phyloP scores from a whole-genome alignment of 2,888 invertebrate species.

The Periphyllus acericola region DNA sequence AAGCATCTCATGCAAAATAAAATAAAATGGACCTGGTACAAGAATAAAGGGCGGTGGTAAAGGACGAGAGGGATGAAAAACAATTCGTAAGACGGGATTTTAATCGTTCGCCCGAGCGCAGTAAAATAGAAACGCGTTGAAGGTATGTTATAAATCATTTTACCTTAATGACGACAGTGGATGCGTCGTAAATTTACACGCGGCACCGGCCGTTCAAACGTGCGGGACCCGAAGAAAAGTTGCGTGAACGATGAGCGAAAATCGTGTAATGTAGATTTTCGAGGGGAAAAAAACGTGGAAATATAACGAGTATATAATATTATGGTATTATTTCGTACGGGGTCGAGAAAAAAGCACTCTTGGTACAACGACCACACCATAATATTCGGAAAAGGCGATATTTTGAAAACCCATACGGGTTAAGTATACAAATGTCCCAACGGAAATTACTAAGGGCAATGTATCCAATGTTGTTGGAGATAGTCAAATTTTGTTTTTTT shows the following conservation, averaged over 20 bases:
- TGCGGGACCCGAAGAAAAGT: neutral
- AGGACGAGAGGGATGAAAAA: conserved; percentile 3
- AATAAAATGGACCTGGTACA: conserved; percentile 66
- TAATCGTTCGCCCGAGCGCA: neutral
- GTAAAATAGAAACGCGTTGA: neutral
- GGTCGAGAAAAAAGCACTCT: neutral
- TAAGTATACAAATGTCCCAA: no score
- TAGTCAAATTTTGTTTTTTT: no score
- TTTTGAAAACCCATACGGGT: neutral
- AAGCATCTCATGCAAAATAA: conserved; percentile 60
- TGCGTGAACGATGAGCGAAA: neutral
- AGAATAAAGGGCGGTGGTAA: neutral
- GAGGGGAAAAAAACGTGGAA: neutral
- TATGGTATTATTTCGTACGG: neutral
- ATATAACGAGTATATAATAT: neutral
- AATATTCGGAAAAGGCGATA: neutral
- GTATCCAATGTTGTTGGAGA: no score
- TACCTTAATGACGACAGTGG: neutral
- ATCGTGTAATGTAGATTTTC: neutral
- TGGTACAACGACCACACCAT: neutral
- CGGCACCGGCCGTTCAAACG: neutral
- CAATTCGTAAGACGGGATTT: neutral
- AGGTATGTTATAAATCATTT: neutral
- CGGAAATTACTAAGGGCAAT: no score
- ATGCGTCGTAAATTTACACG: neutral